Percentiles rank a stretch among this genome's conserved stretches.
Evolutionary conservation across 30 jellyfish, hydroid and myxozoan genomes (phyloP).

Genomic region (Pseudorhiza aurosa): DNA sequence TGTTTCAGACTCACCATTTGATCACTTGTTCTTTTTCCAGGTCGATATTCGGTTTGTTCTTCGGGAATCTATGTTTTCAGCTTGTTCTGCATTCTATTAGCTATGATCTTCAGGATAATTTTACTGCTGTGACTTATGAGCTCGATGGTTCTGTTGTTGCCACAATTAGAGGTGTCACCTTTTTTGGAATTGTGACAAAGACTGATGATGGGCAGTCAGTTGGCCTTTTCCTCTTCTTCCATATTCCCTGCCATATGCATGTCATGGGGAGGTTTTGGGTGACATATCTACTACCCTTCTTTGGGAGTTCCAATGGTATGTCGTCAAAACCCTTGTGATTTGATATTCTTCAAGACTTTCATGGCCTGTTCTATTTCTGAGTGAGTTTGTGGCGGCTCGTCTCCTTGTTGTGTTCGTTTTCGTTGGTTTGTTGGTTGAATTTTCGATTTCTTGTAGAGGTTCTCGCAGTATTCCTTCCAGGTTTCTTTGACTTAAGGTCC

Average conservation of each 20-base stretch:
- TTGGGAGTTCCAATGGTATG: slow-evolving; percentile 15
- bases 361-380: not conserved
- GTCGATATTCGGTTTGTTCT: slow-evolving; percentile 42
- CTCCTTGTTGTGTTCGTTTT: not conserved
- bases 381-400: not conserved
- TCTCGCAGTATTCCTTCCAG: slow-evolving; percentile 11
- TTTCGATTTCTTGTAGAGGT: not conserved
- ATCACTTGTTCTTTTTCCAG: slow-evolving; percentile 28
- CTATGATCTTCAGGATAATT: slow-evolving; percentile 38
- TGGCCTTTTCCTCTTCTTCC: slow-evolving; percentile 46
- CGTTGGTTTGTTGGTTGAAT: not conserved
- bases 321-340: slow-evolving; percentile 24
- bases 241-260: slow-evolving; percentile 41
- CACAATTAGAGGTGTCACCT: slow-evolving; percentile 29
- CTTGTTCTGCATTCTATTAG: slow-evolving; percentile 18
- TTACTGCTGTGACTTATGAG: slow-evolving; percentile 33
- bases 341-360: slow-evolving; percentile 1
- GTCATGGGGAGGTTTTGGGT: not conserved
- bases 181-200: slow-evolving; percentile 39
- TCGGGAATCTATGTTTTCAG: slow-evolving; percentile 3
- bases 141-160: slow-evolving; percentile 12
- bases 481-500: slow-evolving; percentile 1
- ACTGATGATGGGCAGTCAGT: slow-evolving; percentile 20
- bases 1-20: slow-evolving; percentile 28
- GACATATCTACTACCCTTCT: slow-evolving; percentile 7